phyloP scores from a whole-genome alignment of 1,140 invertebrate genomes.

The Gryon sp. region DNA sequence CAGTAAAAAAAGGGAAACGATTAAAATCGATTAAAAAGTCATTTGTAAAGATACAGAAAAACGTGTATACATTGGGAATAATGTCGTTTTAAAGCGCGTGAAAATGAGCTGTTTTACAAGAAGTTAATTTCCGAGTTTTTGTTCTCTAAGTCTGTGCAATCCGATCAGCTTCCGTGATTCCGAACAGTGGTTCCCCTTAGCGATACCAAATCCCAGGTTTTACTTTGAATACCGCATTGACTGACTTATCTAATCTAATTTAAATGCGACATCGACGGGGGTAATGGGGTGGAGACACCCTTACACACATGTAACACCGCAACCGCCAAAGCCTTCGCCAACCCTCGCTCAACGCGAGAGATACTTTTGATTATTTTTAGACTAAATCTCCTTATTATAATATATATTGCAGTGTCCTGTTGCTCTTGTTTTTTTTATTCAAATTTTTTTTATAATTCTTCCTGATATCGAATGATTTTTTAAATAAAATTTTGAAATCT shows the following conservation, averaged over 20 bases:
- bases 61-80: background rate
- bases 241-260: constrained; percentile 79
- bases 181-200: constrained; percentile 20
- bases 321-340: constrained; percentile 1
- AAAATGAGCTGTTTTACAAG: constrained; percentile 45
- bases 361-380: constrained; percentile 52
- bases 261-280: constrained; percentile 66
- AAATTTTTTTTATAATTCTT: too few relatives aligned
- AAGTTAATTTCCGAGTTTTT: constrained; percentile 50
- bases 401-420: constrained; percentile 36
- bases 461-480: too few relatives aligned
- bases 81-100: background rate
- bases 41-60: too few relatives aligned
- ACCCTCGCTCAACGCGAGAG: constrained; percentile 20
- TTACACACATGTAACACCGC: constrained; percentile 10
- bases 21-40: too few relatives aligned
- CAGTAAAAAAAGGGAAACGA: too few relatives aligned
- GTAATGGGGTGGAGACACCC: constrained; percentile 29
- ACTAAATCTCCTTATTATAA: constrained; percentile 52
- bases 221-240: constrained; percentile 77
- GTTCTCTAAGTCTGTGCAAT: constrained; percentile 15
- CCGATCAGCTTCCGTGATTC: constrained; percentile 24
- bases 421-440: background rate
- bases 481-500: too few relatives aligned
- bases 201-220: constrained; percentile 73